Evolutionary conservation across 2,113 vertebrate species (phyloP).

Genomic region (Colaptes auratus): DNA sequence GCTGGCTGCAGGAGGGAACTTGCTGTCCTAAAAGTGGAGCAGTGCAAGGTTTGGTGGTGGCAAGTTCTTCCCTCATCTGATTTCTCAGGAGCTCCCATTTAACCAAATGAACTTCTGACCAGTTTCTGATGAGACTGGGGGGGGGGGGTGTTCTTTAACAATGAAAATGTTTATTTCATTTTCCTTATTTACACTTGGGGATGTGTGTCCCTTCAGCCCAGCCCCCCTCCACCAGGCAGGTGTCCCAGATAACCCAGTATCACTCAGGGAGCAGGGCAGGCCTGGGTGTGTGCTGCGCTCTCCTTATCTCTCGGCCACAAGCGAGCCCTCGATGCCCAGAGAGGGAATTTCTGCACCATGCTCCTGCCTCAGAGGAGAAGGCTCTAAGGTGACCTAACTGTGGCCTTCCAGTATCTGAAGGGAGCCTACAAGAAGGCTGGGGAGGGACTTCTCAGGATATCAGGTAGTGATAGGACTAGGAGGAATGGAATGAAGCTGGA

Average conservation of each 20-base stretch:
- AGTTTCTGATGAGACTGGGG: neutral
- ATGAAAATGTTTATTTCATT: neutral
- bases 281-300: neutral
- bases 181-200: neutral
- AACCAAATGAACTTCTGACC: neutral
- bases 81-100: neutral
- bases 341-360: neutral
- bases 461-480: too few relatives aligned
- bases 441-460: too few relatives aligned
- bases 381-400: too few relatives aligned
- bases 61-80: neutral
- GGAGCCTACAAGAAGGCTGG: too few relatives aligned
- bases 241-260: conserved; percentile 49
- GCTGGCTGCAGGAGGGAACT: neutral
- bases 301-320: conserved; percentile 60
- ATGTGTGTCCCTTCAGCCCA: neutral
- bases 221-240: conserved; percentile 27
- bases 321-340: neutral
- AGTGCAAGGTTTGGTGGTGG: neutral
- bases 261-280: conserved; percentile 7
- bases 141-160: neutral
- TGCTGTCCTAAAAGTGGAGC: neutral
- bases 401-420: too few relatives aligned
- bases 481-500: too few relatives aligned
- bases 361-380: neutral